phyloP scores from a whole-genome alignment of 2,888 invertebrate genomes.

The Clivina fossor region DNA sequence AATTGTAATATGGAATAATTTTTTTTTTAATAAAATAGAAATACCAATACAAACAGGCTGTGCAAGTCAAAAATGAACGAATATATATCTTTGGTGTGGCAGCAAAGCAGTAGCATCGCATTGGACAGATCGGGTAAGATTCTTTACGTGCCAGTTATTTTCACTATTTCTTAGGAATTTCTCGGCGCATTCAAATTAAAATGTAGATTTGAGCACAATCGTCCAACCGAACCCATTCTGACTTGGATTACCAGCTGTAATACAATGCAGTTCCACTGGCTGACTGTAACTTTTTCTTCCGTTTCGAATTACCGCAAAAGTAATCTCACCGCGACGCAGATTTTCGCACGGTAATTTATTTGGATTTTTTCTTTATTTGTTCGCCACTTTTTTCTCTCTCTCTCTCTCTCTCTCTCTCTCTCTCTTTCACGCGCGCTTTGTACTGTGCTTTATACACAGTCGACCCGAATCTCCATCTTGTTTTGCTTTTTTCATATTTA shows the following conservation, averaged over 20 bases:
- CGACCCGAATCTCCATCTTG: too few relatives aligned
- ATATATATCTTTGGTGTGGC: too few relatives aligned
- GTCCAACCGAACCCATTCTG: neutral
- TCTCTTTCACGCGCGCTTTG: too few relatives aligned
- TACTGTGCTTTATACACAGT: too few relatives aligned
- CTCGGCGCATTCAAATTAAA: constrained; percentile 20
- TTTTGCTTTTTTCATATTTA: too few relatives aligned
- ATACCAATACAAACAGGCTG: too few relatives aligned
- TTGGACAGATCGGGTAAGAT: constrained; percentile 3
- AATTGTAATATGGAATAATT: too few relatives aligned
- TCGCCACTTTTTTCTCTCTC: neutral
- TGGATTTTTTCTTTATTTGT: constrained; percentile 6
- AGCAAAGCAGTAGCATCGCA: neutral
- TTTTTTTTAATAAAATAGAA: too few relatives aligned
- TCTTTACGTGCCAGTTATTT: constrained; percentile 27
- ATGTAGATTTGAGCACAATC: constrained; percentile 18
- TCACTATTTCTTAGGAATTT: constrained; percentile 17
- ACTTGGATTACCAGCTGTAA: constrained; percentile 1
- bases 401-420: too few relatives aligned
- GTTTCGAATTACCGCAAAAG: constrained; percentile 13
- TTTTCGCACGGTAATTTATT: constrained; percentile 5
- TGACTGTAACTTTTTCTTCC: constrained; percentile 1
- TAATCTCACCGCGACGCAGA: constrained; percentile 13
- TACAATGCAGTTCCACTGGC: too few relatives aligned
- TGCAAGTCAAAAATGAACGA: too few relatives aligned